Conservation (phyloP, 2,113 vertebrate genomes). For the Muntiacus reevesi region DNA sequence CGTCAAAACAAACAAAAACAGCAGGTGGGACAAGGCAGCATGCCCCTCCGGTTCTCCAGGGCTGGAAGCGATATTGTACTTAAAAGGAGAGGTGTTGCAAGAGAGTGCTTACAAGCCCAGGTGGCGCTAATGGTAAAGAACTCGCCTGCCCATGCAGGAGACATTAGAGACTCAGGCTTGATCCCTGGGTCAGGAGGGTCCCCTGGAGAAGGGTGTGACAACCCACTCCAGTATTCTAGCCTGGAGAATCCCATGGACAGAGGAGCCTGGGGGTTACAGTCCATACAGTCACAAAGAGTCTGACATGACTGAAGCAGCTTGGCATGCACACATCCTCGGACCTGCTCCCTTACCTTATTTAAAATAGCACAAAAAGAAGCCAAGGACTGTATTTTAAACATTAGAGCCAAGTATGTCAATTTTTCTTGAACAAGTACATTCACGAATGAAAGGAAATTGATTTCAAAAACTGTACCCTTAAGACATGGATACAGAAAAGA, state of each 20-base stretch:
- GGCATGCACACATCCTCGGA: neutral
- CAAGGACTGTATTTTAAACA: neutral
- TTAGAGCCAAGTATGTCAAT: neutral
- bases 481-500: neutral
- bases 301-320: neutral
- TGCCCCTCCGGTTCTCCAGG: neutral
- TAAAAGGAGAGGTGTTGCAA: slow-evolving; percentile 16
- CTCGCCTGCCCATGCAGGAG: neutral
- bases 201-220: neutral
- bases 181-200: neutral
- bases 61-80: neutral
- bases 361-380: neutral
- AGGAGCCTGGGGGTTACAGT: neutral
- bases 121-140: neutral
- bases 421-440: neutral
- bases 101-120: slow-evolving; percentile 6
- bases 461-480: neutral
- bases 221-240: neutral
- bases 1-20: slow-evolving; percentile 21
- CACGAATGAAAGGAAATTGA: neutral
- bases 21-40: neutral
- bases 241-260: neutral
- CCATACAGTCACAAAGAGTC: neutral
- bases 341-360: slow-evolving; percentile 43
- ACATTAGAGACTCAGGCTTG: neutral